Evolutionary conservation across 2,888 invertebrate genomes (phyloP), one percentile per base, ranked within the genome.

Genomic region (Hipparchia semele): DNA sequence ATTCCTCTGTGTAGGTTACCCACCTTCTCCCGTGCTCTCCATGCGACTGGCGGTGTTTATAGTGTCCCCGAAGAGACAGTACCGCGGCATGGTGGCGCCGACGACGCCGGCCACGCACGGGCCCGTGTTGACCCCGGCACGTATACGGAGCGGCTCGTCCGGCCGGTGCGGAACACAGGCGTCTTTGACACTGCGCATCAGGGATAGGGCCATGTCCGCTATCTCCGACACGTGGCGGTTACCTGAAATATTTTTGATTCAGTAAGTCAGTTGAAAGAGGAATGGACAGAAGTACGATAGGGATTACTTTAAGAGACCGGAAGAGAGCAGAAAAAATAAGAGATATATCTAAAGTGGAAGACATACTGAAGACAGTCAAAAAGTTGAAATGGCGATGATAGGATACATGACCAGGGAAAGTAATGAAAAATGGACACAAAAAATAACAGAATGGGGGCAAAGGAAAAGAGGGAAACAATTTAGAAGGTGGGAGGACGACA

Each of bases 51-150:
- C 96, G 0, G 95, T 95, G 80, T 96, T 96, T 72, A 96, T 95
- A 3, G 95, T 95, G 80, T 95, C 95, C 0, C 95, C 95, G 73
- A 95, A 95, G 56, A 95, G 91, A 78, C 95, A 95, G 84, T 95
- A 95, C 64, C 96, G 89, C 0, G 95, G 95, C 95, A 95, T 96
- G 53, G 92, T 94, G 70, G 94, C 91, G 2, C 96, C 95, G 0
- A 95, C 95, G 0, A 95, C 95, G 0, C 96, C 96, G 0, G 95
- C 96, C 9, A 96, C 96, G 74, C 96, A 95, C 0, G 95, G 94
- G 0, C 96, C 96, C 0, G 95, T 95, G 87, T 96, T 96, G 78
- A 96, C 89, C 0, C 95, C 95, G 2, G 95, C 94, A 2, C 95
- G 86, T 71, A 95, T 92, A 76, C 90, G 84, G 13, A 95, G 84